A percentile compares a stretch with the other conserved stretches of the same genome.
Evolutionary conservation across 2,888 invertebrate genomes (phyloP).

Genomic region (Salpingus planirostris): DNA sequence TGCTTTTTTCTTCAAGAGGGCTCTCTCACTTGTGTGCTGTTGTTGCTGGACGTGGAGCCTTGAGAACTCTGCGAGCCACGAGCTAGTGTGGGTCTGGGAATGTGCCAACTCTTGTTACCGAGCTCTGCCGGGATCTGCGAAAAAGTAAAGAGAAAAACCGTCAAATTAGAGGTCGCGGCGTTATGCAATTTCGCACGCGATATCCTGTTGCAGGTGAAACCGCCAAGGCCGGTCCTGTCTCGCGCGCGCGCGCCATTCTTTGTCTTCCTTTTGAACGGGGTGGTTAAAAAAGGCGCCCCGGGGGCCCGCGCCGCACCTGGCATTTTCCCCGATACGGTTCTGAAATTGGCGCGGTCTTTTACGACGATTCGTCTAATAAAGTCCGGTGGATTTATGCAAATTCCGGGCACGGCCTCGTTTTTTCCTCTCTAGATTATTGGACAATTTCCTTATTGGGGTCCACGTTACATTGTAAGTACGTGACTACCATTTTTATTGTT

Average conservation of each 20-base stretch:
- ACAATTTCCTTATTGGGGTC: conserved; percentile 10
- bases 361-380: too few species aligned
- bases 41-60: conserved; percentile 65
- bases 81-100: conserved; percentile 71
- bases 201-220: too few species aligned
- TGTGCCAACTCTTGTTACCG: conserved; percentile 64
- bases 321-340: too few species aligned
- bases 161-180: too few species aligned
- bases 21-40: conserved; percentile 68
- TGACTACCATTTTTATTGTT: conserved; percentile 10
- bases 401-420: conserved; percentile 8
- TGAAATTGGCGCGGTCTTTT: too few species aligned
- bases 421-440: conserved; percentile 5
- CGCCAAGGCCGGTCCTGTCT: too few species aligned
- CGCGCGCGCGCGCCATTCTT: too few species aligned
- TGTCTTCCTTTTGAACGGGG: too few species aligned
- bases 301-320: not conserved
- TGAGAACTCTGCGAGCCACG: conserved; percentile 54
- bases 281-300: too few species aligned
- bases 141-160: too few species aligned
- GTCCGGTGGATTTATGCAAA: conserved; percentile 10
- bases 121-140: conserved; percentile 39
- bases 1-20: not conserved
- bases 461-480: conserved; percentile 1
- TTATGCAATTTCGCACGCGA: too few species aligned